phyloP scores from a whole-genome alignment of 2,113 vertebrate genomes.

The pig (Sus scrofa) region T2T-Sscrofa CM000819.6:68540501-68541000 shows the following conservation, averaged over 20 bases:
- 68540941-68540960: not conserved
- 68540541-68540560: not conserved
- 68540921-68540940: not conserved
- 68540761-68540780: not conserved
- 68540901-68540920: not conserved
- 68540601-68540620: not conserved
- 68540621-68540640: not conserved
- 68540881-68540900: not conserved
- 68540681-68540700: not conserved
- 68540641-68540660: too few species aligned
- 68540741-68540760: not conserved
- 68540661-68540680: not conserved
- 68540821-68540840: not conserved
- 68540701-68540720: not conserved
- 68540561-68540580: not conserved
- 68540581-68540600: not conserved
- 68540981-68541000: not conserved
- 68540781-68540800: not conserved
- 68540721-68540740: not conserved
- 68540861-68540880: not conserved
- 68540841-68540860: not conserved
- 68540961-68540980: not conserved
- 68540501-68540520: not conserved
- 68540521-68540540: not conserved
- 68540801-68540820: not conserved